Conservation (phyloP, 30 jellyfish, hydroid and myxozoan genomes). For the Rhopilema esculentum region DNA sequence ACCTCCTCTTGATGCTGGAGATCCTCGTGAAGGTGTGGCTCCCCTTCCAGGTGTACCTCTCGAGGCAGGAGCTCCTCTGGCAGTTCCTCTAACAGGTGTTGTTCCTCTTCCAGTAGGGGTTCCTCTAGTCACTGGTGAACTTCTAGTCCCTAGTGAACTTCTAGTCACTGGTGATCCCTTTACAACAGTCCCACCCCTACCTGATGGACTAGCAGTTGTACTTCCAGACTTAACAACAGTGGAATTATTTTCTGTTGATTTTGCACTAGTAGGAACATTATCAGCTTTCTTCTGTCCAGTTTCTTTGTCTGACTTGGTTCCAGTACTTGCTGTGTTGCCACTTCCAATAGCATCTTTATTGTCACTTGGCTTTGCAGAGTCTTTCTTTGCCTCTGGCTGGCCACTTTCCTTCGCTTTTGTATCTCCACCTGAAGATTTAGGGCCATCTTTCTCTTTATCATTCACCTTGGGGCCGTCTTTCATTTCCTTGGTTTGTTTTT, state of each 20-base stretch:
- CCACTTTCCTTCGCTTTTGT: background rate
- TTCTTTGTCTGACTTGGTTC: background rate
- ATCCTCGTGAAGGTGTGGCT: constrained; percentile 1
- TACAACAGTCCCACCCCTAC: constrained; percentile 1
- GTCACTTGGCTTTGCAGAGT: background rate
- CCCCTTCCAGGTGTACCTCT: constrained; percentile 46
- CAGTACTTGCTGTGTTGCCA: too few species aligned
- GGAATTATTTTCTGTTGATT: too few species aligned
- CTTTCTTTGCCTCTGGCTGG: too few species aligned
- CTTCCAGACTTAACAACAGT: too few species aligned
- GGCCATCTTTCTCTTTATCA: constrained; percentile 10
- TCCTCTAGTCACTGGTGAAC: constrained; percentile 40
- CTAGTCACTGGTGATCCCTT: constrained; percentile 18
- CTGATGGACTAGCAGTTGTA: background rate
- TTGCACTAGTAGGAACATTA: too few species aligned
- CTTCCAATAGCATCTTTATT: background rate
- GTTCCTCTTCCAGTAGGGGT: constrained; percentile 56
- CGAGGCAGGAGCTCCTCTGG: constrained; percentile 48
- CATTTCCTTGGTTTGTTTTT: background rate
- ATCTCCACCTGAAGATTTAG: background rate
- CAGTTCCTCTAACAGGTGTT: constrained; percentile 32
- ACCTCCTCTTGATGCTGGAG: constrained; percentile 22
- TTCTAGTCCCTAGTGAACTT: constrained; percentile 17
- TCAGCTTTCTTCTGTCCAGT: background rate
- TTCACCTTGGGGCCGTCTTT: constrained; percentile 1